Evolutionary conservation across 2,113 vertebrate species (phyloP).

Genomic region (Noctilio leporinus): DNA sequence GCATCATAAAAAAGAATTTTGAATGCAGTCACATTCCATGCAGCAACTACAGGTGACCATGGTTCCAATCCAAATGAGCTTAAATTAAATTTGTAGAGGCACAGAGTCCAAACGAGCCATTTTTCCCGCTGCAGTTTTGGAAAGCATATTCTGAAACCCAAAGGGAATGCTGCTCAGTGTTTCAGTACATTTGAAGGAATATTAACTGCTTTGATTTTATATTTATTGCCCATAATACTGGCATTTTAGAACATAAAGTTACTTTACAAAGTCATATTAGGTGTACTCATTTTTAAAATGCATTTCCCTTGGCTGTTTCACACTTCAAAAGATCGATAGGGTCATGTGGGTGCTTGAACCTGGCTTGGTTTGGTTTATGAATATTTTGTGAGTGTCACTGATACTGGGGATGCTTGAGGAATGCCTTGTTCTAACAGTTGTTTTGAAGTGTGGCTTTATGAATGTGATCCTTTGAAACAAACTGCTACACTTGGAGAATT

Average conservation of each 20-base stretch:
- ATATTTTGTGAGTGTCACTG: neutral
- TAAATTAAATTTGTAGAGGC: neutral
- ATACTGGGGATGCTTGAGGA: neutral
- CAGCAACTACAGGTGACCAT: neutral
- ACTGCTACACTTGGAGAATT: neutral
- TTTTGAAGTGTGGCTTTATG: slow-evolving; percentile 41
- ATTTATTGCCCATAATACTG: slow-evolving; percentile 34
- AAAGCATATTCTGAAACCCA: neutral
- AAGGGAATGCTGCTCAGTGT: neutral
- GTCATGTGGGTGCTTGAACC: neutral
- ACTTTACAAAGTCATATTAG: slow-evolving; percentile 25
- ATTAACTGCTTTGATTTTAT: slow-evolving; percentile 42
- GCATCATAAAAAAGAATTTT: neutral
- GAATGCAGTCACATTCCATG: neutral
- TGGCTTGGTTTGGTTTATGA: slow-evolving; percentile 37
- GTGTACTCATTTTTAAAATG: neutral
- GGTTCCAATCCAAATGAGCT: neutral
- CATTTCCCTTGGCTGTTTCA: neutral
- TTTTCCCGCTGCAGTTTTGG: neutral
- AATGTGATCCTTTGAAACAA: slow-evolving; percentile 46
- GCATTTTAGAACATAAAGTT: slow-evolving; percentile 41
- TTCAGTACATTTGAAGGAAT: slow-evolving; percentile 4
- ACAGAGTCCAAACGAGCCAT: neutral
- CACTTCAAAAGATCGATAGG: slow-evolving; percentile 37
- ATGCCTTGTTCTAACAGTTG: slow-evolving; percentile 25